A percentile compares a stretch with the other conserved stretches of the same genome.
phyloP scores from a whole-genome alignment of 2,113 vertebrate species.

The Anhinga rufa region DNA sequence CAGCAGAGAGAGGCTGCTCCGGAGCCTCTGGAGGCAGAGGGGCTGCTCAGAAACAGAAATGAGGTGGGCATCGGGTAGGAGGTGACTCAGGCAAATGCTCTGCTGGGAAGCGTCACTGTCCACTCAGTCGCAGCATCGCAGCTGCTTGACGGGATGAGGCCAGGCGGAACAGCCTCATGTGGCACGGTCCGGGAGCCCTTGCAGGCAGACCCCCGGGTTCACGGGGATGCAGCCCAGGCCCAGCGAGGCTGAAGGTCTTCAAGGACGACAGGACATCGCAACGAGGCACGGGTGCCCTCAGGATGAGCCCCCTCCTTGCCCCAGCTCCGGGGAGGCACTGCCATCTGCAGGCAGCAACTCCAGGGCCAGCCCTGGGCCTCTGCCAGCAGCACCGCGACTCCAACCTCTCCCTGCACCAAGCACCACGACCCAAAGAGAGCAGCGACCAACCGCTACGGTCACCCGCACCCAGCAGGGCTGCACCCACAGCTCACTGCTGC shows the following conservation, averaged over 20 bases:
- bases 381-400: neutral
- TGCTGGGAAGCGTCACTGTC: rapidly evolving
- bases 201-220: neutral
- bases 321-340: neutral
- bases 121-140: rapidly evolving
- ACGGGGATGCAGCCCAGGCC: no score
- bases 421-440: rapidly evolving
- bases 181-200: neutral
- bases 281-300: neutral
- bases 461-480: neutral
- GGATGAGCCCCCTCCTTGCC: rapidly evolving
- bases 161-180: rapidly evolving
- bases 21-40: neutral
- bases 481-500: neutral
- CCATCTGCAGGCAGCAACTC: constrained; percentile 16
- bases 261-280: rapidly evolving
- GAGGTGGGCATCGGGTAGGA: neutral
- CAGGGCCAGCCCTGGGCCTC: neutral
- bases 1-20: neutral
- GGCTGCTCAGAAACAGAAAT: neutral
- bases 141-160: rapidly evolving
- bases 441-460: neutral
- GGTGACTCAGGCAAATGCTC: rapidly evolving
- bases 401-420: neutral
- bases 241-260: rapidly evolving